Conservation (phyloP, 1,140 invertebrate species). For the Saccostrea glomerata region DNA sequence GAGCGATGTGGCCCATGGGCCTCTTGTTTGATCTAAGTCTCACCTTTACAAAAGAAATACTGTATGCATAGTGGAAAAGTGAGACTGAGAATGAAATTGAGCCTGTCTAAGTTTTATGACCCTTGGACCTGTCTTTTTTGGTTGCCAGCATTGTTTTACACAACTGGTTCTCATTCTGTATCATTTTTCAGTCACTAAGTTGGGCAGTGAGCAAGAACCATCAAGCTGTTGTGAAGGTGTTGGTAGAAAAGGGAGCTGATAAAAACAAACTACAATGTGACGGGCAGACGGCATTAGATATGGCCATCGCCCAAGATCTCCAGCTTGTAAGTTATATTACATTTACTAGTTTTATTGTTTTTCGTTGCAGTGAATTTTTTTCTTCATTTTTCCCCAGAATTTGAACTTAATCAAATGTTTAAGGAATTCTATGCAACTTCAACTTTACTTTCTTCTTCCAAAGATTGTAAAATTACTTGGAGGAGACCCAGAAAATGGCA, state of each 20-base stretch:
- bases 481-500: not conserved
- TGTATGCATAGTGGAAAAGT: no score
- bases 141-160: not conserved
- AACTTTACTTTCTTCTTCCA: not conserved
- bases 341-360: not conserved
- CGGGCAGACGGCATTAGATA: constrained; percentile 75
- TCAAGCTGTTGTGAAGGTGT: constrained; percentile 64
- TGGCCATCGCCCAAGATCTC: constrained; percentile 72
- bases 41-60: no score
- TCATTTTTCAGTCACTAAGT: constrained; percentile 71
- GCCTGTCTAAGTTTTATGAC: no score
- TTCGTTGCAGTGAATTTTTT: not conserved
- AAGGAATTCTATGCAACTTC: not conserved
- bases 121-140: not conserved
- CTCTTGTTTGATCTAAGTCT: no score
- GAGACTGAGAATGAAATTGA: no score
- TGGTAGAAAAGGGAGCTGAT: constrained; percentile 73
- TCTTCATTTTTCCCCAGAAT: not conserved
- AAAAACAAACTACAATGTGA: constrained; percentile 70
- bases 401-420: not conserved
- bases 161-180: not conserved
- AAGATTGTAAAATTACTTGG: constrained; percentile 14
- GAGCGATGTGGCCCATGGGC: no score
- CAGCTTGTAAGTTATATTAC: constrained; percentile 64
- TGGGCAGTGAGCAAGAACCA: constrained; percentile 73